Conservation (phyloP, 37 sponge, comb jelly and placozoan genomes). For the Spongia lamella region DNA sequence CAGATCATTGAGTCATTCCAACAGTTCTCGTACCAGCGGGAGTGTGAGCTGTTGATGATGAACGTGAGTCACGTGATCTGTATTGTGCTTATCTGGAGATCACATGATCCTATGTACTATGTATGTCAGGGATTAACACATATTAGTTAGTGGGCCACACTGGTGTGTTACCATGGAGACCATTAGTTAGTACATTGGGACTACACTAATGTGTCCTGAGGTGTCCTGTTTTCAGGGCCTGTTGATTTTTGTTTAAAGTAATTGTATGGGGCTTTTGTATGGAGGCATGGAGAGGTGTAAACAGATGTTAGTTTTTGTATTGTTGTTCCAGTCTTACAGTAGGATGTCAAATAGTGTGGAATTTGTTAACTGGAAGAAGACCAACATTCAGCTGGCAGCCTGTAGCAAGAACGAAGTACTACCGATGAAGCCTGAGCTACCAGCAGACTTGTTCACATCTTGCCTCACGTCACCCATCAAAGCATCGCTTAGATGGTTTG, state of each 20-base stretch:
- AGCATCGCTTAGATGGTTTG: constrained; percentile 69
- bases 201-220: too few relatives aligned
- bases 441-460: constrained; percentile 95
- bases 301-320: background rate
- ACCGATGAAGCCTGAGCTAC: constrained; percentile 92
- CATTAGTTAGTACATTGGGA: too few relatives aligned
- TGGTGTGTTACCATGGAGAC: too few relatives aligned
- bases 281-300: too few relatives aligned
- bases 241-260: too few relatives aligned
- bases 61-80: too few relatives aligned
- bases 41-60: constrained; percentile 61
- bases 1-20: constrained; percentile 82
- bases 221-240: too few relatives aligned
- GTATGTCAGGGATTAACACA: too few relatives aligned
- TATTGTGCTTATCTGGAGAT: too few relatives aligned
- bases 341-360: background rate
- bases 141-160: too few relatives aligned
- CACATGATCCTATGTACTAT: too few relatives aligned
- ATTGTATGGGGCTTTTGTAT: too few relatives aligned
- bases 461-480: constrained; percentile 94
- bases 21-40: constrained; percentile 81
- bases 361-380: constrained; percentile 38
- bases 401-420: constrained; percentile 83
- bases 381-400: constrained; percentile 85
- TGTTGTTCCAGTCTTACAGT: background rate